These are phyloP conservation scores for Poeciliopsis turneri DNA, from an alignment of 2,797 vertebrate species.

Conservation along the genomic window DNA sequence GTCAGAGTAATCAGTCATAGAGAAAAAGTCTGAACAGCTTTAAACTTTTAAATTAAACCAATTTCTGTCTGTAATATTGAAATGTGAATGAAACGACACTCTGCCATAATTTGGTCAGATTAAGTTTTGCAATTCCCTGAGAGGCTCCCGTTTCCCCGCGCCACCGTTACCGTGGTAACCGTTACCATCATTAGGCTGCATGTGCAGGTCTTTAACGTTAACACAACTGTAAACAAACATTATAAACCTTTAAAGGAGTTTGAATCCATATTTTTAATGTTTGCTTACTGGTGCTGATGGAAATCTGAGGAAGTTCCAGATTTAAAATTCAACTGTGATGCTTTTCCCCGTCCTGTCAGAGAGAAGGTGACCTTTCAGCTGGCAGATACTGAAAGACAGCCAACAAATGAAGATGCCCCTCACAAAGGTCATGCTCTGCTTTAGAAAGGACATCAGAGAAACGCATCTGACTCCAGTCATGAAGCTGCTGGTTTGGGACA, in stretches of 20 bases:
- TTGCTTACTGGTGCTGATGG: slow-evolving; percentile 4
- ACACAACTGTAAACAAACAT: neutral
- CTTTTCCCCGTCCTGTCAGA: slow-evolving; percentile 60
- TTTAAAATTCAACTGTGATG: slow-evolving; percentile 51
- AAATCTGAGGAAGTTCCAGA: slow-evolving; percentile 16
- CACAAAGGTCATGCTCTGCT: slow-evolving; percentile 78
- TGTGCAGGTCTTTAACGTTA: neutral
- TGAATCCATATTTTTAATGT: neutral
- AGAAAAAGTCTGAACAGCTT: slow-evolving; percentile 4
- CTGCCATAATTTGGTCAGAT: neutral
- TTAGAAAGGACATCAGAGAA: slow-evolving; percentile 72
- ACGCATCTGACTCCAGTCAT: slow-evolving; percentile 64
- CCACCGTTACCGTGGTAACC: neutral
- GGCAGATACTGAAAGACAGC: slow-evolving; percentile 70
- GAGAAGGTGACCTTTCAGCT: slow-evolving; percentile 73
- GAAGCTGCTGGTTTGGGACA: slow-evolving; percentile 45
- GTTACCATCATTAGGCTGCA: neutral
- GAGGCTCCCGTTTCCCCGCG: neutral
- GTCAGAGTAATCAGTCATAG: slow-evolving; percentile 6
- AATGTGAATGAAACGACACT: neutral
- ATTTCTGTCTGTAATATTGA: neutral
- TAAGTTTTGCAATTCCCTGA: neutral
- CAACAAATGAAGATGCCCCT: slow-evolving; percentile 78
- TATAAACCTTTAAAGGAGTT: neutral
- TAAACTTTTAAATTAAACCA: neutral